These are phyloP conservation scores for Anomalospiza imberbis DNA, from an alignment of 2,797 vertebrate genomes.

Conservation along the genomic window DNA sequence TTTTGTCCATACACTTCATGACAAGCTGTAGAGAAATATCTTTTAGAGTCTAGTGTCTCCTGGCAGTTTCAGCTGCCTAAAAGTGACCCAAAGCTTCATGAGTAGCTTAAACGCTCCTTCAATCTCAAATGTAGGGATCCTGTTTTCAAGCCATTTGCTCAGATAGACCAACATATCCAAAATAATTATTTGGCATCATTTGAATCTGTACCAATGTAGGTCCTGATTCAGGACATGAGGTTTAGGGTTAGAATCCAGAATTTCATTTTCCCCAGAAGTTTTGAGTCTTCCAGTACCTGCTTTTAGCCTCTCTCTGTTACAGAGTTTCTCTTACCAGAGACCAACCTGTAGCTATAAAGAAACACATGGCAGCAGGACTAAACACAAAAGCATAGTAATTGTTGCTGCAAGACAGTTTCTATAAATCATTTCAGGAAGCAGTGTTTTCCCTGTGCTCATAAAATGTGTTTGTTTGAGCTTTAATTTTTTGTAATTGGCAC, in stretches of 20 bases:
- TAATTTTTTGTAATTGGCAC: constrained; percentile 15
- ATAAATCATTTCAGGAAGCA: constrained; percentile 18
- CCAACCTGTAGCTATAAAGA: neutral
- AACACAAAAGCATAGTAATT: neutral
- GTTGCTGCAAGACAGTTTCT: constrained; percentile 5
- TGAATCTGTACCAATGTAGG: neutral
- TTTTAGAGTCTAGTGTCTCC: neutral
- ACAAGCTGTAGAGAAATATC: neutral
- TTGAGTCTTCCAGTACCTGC: neutral
- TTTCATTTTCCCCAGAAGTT: neutral
- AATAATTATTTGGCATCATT: neutral
- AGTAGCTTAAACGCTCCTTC: accelerated
- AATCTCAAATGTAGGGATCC: neutral
- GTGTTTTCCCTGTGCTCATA: constrained; percentile 1
- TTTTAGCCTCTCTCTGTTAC: neutral
- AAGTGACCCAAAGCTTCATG: neutral
- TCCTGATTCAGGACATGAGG: neutral
- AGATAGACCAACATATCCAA: neutral
- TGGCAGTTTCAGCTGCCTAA: neutral
- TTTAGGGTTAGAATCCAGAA: neutral
- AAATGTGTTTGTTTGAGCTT: constrained; percentile 27
- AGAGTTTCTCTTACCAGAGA: neutral
- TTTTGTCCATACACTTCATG: neutral
- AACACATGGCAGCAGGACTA: neutral
- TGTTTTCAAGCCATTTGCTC: neutral